Base-by-base conservation (phyloP, 2,113 vertebrate genomes). In the Uria aalge region DNA sequence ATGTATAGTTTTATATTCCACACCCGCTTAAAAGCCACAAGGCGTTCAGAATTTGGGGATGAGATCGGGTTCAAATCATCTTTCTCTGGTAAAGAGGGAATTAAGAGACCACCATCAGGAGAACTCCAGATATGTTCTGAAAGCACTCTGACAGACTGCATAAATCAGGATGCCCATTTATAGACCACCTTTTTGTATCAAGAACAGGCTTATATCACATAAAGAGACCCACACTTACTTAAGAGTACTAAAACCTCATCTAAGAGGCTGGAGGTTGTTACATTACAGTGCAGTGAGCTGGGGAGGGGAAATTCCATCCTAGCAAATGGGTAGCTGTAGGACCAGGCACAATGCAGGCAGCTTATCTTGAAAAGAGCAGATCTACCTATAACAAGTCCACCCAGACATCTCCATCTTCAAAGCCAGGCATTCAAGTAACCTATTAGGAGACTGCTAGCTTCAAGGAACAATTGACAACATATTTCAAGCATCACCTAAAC, bases 1-100 rank as follows among this genome's bases (percentile, higher is more conserved):
- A 83, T 29, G 63, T 57, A 52, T 13, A 75, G 60, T 63, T 91
- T 85, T 92, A 64, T 88, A 80, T 50, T 74, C 91, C 85, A 88
- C 88, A 95, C 86, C 50, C 89, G 38, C 88, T 92, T 80, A 86
- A 94, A 52, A 96, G 67, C 50, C 88, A 88, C n/a, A 20, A 85
- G 72, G 74, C 63, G 50, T 77, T 86, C 77, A 86, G 72, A 83
- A 83, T 59, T 55, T 47, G 41, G 41, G 83, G 45, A 83, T 84
- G 88, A 95, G 88, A 47, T 86, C 55, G 69, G 63, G 66, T 83
- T 91, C 71, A 68, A 90, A 80, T 36, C 50, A 92, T 86, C 85
- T 57, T 73, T 77, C 40, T 64, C 48, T 45, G 47, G 22, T 81
- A 75, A 57, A 48, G 47, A 86, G 4, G 75, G 57, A 94, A 92